Percentiles rank a stretch among this genome's conserved stretches.
Conservation (phyloP, 2,888 invertebrate species). For the Meiosimyza decipiens region DNA sequence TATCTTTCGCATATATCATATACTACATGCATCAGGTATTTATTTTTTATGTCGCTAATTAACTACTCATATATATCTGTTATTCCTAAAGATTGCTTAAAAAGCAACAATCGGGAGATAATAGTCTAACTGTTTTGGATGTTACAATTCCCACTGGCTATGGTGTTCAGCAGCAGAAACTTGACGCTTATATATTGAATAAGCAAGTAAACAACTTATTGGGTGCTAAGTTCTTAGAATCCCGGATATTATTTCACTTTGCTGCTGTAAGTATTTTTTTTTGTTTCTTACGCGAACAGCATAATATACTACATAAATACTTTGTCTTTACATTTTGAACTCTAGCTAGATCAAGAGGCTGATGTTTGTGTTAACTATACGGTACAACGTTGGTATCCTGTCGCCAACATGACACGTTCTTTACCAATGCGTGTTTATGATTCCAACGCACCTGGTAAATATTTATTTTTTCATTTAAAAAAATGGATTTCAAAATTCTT, state of each 20-base stretch:
- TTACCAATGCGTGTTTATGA: conserved; percentile 89
- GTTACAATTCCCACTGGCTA: conserved; percentile 88
- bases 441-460: conserved; percentile 89
- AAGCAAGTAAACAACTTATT: conserved; percentile 80
- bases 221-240: conserved; percentile 81
- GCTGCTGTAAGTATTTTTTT: conserved; percentile 77
- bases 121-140: conserved; percentile 86
- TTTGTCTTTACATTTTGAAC: conserved; percentile 45
- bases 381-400: conserved; percentile 91
- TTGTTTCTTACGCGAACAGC: neutral
- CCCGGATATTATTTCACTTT: conserved; percentile 89
- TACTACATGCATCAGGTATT: conserved; percentile 82
- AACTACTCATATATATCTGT: conserved; percentile 18
- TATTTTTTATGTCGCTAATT: neutral
- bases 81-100: conserved; percentile 76
- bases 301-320: neutral
- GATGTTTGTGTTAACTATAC: conserved; percentile 89
- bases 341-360: conserved; percentile 77
- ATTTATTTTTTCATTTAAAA: conserved; percentile 15
- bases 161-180: conserved; percentile 85
- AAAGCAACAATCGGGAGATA: conserved; percentile 77
- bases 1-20: conserved; percentile 91
- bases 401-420: conserved; percentile 92
- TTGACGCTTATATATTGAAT: conserved; percentile 83
- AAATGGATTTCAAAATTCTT: no score